Conservation (phyloP, 2,113 vertebrate genomes). For the Dasyprocta punctata region DNA sequence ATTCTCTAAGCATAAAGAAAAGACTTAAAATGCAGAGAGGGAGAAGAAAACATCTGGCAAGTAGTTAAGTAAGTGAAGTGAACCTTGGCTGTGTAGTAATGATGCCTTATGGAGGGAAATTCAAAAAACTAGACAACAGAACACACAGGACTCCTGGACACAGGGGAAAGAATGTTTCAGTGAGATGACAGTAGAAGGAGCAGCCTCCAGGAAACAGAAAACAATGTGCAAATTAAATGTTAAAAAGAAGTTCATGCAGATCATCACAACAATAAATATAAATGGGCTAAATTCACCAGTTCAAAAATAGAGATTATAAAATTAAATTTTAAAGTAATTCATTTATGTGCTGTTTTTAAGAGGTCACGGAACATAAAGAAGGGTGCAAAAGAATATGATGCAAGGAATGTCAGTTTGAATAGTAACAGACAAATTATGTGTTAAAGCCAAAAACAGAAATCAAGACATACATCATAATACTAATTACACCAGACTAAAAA, state of each 20-base stretch:
- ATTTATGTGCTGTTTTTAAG: background rate
- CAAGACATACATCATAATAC: too few species aligned
- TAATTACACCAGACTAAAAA: background rate
- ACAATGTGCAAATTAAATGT: background rate
- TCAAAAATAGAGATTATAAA: background rate
- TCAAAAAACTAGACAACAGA: background rate
- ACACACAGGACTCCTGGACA: background rate
- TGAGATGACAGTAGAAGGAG: background rate
- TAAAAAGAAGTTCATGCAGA: background rate
- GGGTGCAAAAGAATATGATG: background rate
- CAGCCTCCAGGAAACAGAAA: background rate
- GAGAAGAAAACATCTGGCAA: background rate
- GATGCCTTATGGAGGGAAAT: too few species aligned
- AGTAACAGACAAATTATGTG: background rate
- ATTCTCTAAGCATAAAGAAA: background rate
- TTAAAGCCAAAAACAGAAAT: background rate
- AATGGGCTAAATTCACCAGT: background rate
- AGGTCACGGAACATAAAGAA: too few species aligned
- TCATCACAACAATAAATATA: constrained; percentile 1
- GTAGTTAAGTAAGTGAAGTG: background rate
- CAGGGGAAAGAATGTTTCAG: background rate
- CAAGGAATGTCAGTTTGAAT: background rate
- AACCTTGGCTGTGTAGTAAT: too few species aligned
- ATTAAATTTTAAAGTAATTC: background rate
- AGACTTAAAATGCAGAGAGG: background rate